Conservation (phyloP, 2,888 invertebrate genomes). For the Leucania comma region DNA sequence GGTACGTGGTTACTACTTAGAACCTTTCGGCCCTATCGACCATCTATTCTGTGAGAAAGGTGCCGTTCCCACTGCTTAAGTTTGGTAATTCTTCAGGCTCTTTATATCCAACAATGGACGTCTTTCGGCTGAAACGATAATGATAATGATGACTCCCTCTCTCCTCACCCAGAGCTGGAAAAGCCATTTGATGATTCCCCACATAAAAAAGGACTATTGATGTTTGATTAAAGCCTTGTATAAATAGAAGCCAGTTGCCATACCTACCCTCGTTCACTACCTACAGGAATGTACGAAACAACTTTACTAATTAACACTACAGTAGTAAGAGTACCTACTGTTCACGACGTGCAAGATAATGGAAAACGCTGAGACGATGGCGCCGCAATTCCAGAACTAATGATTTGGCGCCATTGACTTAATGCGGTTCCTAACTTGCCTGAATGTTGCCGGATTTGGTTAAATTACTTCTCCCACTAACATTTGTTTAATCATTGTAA, state of each 20-base stretch:
- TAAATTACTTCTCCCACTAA: conserved; percentile 62
- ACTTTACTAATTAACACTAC: conserved; percentile 59
- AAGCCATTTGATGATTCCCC: too few species aligned
- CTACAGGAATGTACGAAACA: conserved; percentile 49
- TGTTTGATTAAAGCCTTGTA: not conserved
- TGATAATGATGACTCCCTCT: too few species aligned
- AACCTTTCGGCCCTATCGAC: too few species aligned
- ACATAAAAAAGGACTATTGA: too few species aligned
- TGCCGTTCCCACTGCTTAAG: too few species aligned
- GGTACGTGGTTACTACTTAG: too few species aligned
- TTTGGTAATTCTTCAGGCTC: too few species aligned
- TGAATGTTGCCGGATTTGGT: conserved; percentile 49
- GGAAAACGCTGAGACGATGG: conserved; percentile 53
- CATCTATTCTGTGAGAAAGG: too few species aligned
- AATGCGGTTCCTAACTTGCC: conserved; percentile 57
- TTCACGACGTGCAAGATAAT: conserved; percentile 60
- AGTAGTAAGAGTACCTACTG: conserved; percentile 36
- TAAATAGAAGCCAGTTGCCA: not conserved
- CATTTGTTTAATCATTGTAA: conserved; percentile 59
- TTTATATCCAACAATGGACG: too few species aligned
- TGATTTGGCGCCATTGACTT: conserved; percentile 60
- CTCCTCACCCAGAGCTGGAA: too few species aligned
- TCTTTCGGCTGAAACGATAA: too few species aligned
- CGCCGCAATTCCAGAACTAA: conserved; percentile 59
- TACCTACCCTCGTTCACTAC: conserved; percentile 20